phyloP scores from a whole-genome alignment of 2,888 invertebrate species.

The Azorinus chamasolen region DNA sequence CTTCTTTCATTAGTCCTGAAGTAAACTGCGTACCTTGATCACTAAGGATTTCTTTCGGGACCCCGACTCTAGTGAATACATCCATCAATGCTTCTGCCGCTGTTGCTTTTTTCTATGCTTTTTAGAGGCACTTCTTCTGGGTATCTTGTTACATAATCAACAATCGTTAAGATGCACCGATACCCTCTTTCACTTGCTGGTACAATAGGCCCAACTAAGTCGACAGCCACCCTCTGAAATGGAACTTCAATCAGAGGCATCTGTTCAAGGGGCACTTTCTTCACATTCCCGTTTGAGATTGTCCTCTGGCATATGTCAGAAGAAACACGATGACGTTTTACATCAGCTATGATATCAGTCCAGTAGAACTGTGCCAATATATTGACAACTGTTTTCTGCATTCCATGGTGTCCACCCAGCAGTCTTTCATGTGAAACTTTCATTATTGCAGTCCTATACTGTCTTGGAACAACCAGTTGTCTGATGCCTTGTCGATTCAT shows the following conservation, averaged over 20 bases:
- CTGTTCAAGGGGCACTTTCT: slow-evolving; percentile 7
- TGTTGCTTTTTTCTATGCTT: slow-evolving; percentile 56
- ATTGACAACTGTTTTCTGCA: slow-evolving; percentile 12
- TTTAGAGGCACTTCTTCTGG: no score
- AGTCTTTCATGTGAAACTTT: slow-evolving; percentile 9
- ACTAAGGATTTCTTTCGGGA: no score
- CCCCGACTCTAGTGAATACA: slow-evolving; percentile 57
- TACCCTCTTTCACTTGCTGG: no score
- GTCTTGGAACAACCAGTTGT: slow-evolving; percentile 13
- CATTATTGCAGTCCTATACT: background rate
- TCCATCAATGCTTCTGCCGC: slow-evolving; percentile 64
- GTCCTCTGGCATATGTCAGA: slow-evolving; percentile 22
- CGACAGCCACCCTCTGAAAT: no score
- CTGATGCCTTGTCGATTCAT: background rate
- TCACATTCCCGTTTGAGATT: slow-evolving; percentile 8
- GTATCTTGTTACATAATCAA: no score
- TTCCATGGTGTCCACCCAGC: slow-evolving; percentile 4
- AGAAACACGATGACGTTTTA: background rate
- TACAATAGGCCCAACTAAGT: no score
- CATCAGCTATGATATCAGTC: slow-evolving; percentile 7
- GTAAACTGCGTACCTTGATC: no score
- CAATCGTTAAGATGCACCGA: no score
- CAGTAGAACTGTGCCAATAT: slow-evolving; percentile 12
- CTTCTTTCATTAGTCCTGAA: no score
- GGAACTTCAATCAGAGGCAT: no score